Conservation (phyloP, 2,888 invertebrate species). For the Chalcosyrphus nemorum region DNA sequence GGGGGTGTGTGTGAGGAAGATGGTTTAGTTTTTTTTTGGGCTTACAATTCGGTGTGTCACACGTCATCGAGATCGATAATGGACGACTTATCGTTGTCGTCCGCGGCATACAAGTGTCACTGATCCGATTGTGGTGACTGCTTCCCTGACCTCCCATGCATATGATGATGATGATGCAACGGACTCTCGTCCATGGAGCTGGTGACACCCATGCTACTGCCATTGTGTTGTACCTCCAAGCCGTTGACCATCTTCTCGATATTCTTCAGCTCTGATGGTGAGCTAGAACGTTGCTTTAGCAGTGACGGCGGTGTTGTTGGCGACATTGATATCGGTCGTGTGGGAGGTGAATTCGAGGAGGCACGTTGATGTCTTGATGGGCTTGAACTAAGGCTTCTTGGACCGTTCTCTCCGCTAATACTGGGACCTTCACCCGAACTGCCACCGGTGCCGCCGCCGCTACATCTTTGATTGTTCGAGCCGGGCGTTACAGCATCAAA, state of each 20-base stretch:
- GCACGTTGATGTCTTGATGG: slow-evolving; percentile 80
- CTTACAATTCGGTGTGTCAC: slow-evolving; percentile 78
- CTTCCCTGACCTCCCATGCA: slow-evolving; percentile 74
- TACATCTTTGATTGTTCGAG: slow-evolving; percentile 81
- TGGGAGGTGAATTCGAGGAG: slow-evolving; percentile 81
- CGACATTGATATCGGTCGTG: slow-evolving; percentile 82
- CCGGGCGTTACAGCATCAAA: slow-evolving; percentile 95
- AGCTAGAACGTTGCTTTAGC: slow-evolving; percentile 80
- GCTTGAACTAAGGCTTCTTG: slow-evolving; percentile 81
- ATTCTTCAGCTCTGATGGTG: slow-evolving; percentile 91
- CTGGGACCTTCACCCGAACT: slow-evolving; percentile 74
- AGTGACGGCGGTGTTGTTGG: slow-evolving; percentile 83
- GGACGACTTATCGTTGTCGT: slow-evolving; percentile 80
- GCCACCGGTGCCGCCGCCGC: slow-evolving; percentile 74
- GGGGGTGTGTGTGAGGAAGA: slow-evolving; percentile 38
- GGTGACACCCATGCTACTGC: slow-evolving; percentile 74
- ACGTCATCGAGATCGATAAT: slow-evolving; percentile 82
- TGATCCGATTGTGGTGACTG: slow-evolving; percentile 78
- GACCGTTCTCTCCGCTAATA: slow-evolving; percentile 78
- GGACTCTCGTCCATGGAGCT: slow-evolving; percentile 70
- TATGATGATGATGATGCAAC: slow-evolving; percentile 75
- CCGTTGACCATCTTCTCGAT: slow-evolving; percentile 99
- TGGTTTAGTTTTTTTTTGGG: slow-evolving; percentile 6
- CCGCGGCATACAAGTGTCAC: slow-evolving; percentile 81
- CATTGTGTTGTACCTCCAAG: slow-evolving; percentile 90